Evolutionary conservation across 2,888 invertebrate species (phyloP).

Genomic region (Carcina quercana): DNA sequence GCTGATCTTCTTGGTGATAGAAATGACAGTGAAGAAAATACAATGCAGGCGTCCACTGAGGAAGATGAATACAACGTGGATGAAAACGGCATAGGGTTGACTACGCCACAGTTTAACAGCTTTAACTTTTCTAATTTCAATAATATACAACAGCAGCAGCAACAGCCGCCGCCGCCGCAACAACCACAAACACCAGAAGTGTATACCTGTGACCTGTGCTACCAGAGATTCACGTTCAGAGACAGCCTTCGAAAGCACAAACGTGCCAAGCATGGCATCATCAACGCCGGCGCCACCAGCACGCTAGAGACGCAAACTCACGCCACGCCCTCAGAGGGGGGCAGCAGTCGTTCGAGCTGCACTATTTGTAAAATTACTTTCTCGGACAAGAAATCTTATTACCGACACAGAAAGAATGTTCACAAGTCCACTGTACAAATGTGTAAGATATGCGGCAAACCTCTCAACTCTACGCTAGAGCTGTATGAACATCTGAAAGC

Average conservation of each 20-base stretch:
- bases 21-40: constrained; percentile 66
- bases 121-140: constrained; percentile 56
- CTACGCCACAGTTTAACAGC: constrained; percentile 68
- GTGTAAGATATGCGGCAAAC: constrained; percentile 78
- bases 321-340: constrained; percentile 26
- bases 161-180: constrained; percentile 30
- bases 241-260: constrained; percentile 69
- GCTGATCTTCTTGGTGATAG: constrained; percentile 61
- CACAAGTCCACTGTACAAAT: constrained; percentile 70
- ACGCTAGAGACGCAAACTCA: constrained; percentile 27
- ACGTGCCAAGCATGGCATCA: constrained; percentile 65
- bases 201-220: constrained; percentile 63
- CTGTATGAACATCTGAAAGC: constrained; percentile 77
- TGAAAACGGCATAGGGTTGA: constrained; percentile 55
- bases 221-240: constrained; percentile 58
- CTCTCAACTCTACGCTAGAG: constrained; percentile 76
- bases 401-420: constrained; percentile 73
- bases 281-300: constrained; percentile 37
- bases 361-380: constrained; percentile 77
- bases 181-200: constrained; percentile 23
- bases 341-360: constrained; percentile 67
- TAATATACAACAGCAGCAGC: constrained; percentile 35
- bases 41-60: constrained; percentile 68
- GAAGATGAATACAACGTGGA: constrained; percentile 63
- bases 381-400: constrained; percentile 74